A percentile compares a stretch with the other conserved stretches of the same genome.
These are phyloP conservation scores for Tauraco erythrolophus DNA, from an alignment of 2,113 vertebrate species.

Conservation along the genomic window DNA sequence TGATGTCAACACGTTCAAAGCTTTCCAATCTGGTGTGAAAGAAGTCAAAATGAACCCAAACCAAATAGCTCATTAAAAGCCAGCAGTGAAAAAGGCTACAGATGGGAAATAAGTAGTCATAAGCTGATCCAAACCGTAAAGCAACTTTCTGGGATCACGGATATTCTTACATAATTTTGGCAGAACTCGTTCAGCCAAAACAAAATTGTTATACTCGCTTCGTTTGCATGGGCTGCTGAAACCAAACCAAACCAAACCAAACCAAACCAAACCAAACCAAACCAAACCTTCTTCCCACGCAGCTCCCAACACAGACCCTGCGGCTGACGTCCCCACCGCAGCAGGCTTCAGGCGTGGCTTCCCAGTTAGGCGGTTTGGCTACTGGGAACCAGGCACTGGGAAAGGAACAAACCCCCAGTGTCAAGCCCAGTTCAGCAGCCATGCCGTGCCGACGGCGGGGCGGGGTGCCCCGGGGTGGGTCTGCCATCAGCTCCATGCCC, in stretches of 20 bases:
- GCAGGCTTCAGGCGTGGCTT: background rate
- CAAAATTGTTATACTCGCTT: background rate
- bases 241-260: background rate
- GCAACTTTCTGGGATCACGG: background rate
- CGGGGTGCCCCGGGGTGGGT: rapidly evolving
- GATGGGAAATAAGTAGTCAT: background rate
- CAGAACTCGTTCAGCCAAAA: background rate
- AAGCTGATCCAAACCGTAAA: rapidly evolving
- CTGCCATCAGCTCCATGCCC: background rate
- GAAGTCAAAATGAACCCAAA: background rate
- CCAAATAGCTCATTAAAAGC: background rate
- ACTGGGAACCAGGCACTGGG: background rate
- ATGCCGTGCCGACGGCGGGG: rapidly evolving
- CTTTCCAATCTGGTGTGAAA: background rate
- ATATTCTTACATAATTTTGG: background rate
- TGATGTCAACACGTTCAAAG: background rate
- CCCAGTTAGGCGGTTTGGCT: background rate
- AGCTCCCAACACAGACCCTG: background rate
- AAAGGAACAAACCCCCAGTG: rapidly evolving
- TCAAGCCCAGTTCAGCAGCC: rapidly evolving
- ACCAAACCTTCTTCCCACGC: rapidly evolving
- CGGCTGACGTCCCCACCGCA: rapidly evolving
- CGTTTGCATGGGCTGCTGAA: rapidly evolving
- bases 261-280: rapidly evolving
- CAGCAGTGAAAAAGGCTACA: background rate